These are phyloP conservation scores for Drosophila lini DNA, from an alignment of 1,140 invertebrate species.

Conservation along the genomic window DNA sequence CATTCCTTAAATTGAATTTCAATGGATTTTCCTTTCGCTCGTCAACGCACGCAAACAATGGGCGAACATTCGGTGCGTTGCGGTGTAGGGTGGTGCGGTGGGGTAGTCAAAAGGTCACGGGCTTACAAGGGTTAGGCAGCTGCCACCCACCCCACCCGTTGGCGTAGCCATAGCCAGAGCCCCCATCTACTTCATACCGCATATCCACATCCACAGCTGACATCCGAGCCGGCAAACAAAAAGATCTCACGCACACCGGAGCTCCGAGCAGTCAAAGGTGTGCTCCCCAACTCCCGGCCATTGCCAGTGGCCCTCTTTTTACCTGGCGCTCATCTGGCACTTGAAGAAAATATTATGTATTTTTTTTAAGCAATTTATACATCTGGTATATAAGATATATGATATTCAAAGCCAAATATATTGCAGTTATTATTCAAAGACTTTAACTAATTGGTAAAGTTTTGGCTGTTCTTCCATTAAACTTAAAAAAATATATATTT, in stretches of 20 bases:
- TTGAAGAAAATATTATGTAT: not conserved
- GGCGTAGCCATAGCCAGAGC: no score
- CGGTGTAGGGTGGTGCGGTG: not conserved
- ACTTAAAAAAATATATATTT: no score
- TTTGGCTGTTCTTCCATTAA: no score
- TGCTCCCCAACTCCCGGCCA: not conserved
- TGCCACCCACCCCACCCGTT: not conserved
- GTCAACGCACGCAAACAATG: conserved; percentile 55
- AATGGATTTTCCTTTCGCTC: conserved; percentile 64
- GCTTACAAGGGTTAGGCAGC: conserved; percentile 61
- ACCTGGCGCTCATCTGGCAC: conserved; percentile 6
- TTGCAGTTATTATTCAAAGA: no score
- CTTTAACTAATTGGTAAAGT: no score
- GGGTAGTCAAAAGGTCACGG: conserved; percentile 51
- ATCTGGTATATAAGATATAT: no score
- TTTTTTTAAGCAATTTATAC: not conserved
- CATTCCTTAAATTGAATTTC: conserved; percentile 66
- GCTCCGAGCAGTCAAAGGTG: conserved; percentile 6
- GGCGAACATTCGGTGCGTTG: not conserved
- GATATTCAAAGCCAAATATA: no score
- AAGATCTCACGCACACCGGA: conserved; percentile 44
- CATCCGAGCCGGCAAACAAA: conserved; percentile 56
- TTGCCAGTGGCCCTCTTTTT: not conserved
- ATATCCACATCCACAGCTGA: conserved; percentile 26
- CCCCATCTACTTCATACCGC: not conserved